Conservation (phyloP, 1,140 invertebrate genomes). For the Brachionus rotundiformis region DNA sequence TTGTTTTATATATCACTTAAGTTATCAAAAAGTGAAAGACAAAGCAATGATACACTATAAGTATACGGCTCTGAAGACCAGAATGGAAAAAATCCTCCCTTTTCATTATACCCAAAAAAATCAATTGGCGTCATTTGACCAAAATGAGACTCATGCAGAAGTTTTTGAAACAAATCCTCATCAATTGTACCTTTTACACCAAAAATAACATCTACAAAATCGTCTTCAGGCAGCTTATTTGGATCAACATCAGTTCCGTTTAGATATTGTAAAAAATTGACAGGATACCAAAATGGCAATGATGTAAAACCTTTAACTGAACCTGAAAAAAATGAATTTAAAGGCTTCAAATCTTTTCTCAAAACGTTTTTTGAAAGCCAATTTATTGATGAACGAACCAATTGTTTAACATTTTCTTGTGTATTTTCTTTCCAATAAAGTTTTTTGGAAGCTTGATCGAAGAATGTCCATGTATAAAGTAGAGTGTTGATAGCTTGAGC, state of each 20-base stretch:
- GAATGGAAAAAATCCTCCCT: slow-evolving; percentile 55
- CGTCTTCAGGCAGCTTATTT: not conserved
- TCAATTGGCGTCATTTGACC: slow-evolving; percentile 55
- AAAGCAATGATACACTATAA: slow-evolving; percentile 55
- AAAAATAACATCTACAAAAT: slow-evolving; percentile 48
- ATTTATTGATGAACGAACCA: slow-evolving; percentile 53
- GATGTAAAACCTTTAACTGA: slow-evolving; percentile 57
- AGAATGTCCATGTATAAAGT: slow-evolving; percentile 55
- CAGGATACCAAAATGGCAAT: slow-evolving; percentile 57
- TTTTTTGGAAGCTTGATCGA: slow-evolving; percentile 49
- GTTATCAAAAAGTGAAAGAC: slow-evolving; percentile 55
- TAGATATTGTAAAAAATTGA: slow-evolving; percentile 57
- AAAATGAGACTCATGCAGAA: slow-evolving; percentile 55
- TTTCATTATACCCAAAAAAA: slow-evolving; percentile 56
- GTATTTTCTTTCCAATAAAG: slow-evolving; percentile 55
- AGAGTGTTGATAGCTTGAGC: slow-evolving; percentile 57
- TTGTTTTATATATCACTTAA: no score
- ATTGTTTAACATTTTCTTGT: slow-evolving; percentile 54
- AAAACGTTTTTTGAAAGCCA: slow-evolving; percentile 56
- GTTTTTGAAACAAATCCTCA: slow-evolving; percentile 53
- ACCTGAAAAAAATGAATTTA: slow-evolving; percentile 61
- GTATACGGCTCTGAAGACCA: slow-evolving; percentile 58
- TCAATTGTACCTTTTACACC: slow-evolving; percentile 55
- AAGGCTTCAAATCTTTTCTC: slow-evolving; percentile 56
- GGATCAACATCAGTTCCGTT: slow-evolving; percentile 55